Conservation (phyloP, 2,797 vertebrate genomes). For the Columba guinea region DNA sequence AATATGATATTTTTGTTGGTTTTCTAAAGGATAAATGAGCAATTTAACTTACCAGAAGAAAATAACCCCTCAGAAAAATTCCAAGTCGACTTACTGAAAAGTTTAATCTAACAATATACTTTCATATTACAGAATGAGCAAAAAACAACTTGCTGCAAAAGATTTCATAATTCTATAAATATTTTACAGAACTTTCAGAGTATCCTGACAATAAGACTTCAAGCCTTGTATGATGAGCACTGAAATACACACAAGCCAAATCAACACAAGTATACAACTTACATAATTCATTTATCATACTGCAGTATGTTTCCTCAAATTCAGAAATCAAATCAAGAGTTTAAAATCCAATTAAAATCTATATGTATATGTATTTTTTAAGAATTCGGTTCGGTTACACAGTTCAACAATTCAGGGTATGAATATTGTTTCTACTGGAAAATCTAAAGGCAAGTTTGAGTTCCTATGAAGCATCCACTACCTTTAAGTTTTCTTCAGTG, state of each 20-base stretch:
- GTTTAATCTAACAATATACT: constrained; percentile 44
- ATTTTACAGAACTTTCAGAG: not conserved
- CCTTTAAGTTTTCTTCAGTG: not conserved
- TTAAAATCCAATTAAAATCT: not conserved
- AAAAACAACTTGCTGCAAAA: constrained; percentile 26
- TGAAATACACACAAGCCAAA: constrained; percentile 21
- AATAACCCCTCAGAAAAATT: constrained; percentile 29
- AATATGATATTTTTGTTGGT: not conserved
- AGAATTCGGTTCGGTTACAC: not conserved
- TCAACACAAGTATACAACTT: constrained; percentile 13
- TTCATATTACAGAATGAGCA: constrained; percentile 39
- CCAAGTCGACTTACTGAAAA: not conserved
- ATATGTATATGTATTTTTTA: not conserved
- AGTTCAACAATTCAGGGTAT: not conserved
- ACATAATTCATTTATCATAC: not conserved
- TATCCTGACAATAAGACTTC: not conserved
- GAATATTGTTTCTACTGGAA: not conserved
- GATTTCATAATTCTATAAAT: not conserved
- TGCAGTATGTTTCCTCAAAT: constrained; percentile 20
- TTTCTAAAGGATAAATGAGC: not conserved
- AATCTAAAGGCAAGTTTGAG: constrained; percentile 7
- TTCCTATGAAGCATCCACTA: constrained; percentile 15
- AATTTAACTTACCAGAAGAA: not conserved
- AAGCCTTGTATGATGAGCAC: not conserved
- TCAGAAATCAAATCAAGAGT: not conserved